Base-by-base conservation (phyloP, 2,888 invertebrate genomes). In the Scaptomyza flava region DNA sequence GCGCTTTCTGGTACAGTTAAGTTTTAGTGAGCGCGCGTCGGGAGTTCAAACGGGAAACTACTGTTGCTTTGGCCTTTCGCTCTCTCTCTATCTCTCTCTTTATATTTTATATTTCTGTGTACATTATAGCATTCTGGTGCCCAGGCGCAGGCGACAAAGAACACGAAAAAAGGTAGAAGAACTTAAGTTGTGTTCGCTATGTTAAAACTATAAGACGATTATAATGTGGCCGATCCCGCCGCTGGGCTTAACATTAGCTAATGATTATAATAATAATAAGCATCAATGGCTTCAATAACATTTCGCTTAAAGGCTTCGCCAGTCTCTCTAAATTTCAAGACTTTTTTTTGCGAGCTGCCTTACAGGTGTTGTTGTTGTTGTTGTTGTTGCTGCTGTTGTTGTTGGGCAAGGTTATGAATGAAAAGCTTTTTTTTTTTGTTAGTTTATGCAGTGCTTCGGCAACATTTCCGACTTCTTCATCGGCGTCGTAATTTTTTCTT, bases 331-430 rank as follows among this genome's bases (percentile, higher is more conserved):
- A 20, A 6, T 36, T 36, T 54, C 9, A 8, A 20, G 1, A 36
- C 1, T 7, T 1, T 4, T 53, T 34, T 9, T n/a, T 31, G 30
- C 43, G 30, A 38, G 47, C n/a, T 20, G 33, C n/a, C 41, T 50
- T 42, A 30, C 36, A 54, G 43, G 42, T 64, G 31, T 50, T 61
- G 33, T 45, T 34, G 8, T n/a, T n/a, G n/a, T 33, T 58, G 33
- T 48, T 54, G 23, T 48, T 52, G 50, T 27, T 51, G 17, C 45
- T 48, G 57, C 54, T 53, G 53, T 50, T 71, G 52, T 77, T 79
- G 59, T 78, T 84, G 87, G 61, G 77, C 79, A 78, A 84, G 89
- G 90, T 89, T 90, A 89, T 90, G 90, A 90, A 90, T 90, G 90
- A 90, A 90, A 90, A 90, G 91, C 91, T 90, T 76, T 77, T 68